Base-by-base conservation (phyloP, 2,797 vertebrate genomes). In the Bradypodion pumilum region DNA sequence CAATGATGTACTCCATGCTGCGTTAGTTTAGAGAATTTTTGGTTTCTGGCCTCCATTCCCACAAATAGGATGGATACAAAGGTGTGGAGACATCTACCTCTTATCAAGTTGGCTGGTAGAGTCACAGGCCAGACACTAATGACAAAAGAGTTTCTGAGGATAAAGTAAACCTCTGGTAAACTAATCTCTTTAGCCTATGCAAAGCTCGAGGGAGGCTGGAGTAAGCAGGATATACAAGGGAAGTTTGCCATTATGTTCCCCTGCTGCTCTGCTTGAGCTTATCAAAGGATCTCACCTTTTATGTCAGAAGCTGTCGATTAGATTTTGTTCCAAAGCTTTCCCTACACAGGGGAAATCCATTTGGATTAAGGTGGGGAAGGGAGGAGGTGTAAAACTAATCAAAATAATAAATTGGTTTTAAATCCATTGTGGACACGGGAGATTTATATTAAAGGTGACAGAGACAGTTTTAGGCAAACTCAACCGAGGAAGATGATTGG, bases 401-500 rank as follows among this genome's bases (percentile, higher is more conserved):
- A 77, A 77, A 25, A 82, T 63, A 78, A 83, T 76, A 29, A 74
- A 70, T 80, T 56, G 49, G 21, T n/a, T 68, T 76, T 52, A 76
- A 59, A 59, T 68, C 63, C 81, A 65, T 23, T 52, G 49, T n/a
- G 37, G 52, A 42, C 68, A 69, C 12, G 5, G 65, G 40, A 21
- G n/a, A 83, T 72, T 59, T 81, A 44, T 65, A 63, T 78, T 44
- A 72, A 69, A 83, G 40, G 49, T 16, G 40, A 60, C 12, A 59
- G 35, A 42, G 19, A 32, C 35, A 59, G 52, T 32, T 69, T 77
- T 76, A 68, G 52, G 44, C 66, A 46, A 83, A 59, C 81, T 59
- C 37, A 46, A 46, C 27, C 27, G 27, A 69, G 65, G 19, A 69
- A 68, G 29, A 25, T 68, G 37, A 44, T 77, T 70, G 25, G 78